Percentiles rank a stretch among this genome's conserved stretches.
phyloP scores from a whole-genome alignment of 2,797 vertebrate species.

The Falco biarmicus region DNA sequence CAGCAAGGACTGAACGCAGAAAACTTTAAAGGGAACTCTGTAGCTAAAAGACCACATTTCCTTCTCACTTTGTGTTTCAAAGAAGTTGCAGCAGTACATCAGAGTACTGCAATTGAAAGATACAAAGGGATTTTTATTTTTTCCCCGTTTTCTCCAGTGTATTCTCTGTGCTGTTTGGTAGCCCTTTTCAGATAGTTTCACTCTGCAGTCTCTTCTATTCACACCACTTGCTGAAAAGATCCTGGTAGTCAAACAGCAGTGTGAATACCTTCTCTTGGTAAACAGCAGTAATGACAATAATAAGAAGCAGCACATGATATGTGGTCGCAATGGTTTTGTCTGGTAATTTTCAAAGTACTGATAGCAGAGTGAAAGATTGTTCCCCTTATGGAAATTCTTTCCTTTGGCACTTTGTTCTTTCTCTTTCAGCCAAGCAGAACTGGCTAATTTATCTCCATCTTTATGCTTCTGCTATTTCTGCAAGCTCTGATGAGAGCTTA shows the following conservation, averaged over 20 bases:
- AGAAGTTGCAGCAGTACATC: neutral
- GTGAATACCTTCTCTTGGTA: neutral
- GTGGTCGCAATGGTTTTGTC: neutral
- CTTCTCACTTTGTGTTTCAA: neutral
- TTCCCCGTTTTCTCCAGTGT: neutral
- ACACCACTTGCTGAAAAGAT: neutral
- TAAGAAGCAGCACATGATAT: neutral
- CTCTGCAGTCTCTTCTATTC: neutral
- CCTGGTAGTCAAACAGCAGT: neutral
- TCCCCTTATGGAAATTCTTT: neutral
- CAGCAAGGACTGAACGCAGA: neutral
- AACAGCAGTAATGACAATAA: neutral
- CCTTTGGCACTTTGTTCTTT: neutral
- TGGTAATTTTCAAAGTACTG: constrained; percentile 9
- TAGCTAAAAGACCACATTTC: neutral
- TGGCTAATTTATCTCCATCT: neutral
- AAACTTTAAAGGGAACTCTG: neutral
- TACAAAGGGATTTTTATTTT: neutral
- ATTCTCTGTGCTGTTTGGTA: neutral
- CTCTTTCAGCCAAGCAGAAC: neutral
- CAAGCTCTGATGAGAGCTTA: neutral
- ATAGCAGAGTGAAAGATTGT: neutral
- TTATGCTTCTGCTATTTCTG: neutral
- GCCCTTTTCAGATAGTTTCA: neutral
- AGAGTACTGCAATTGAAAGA: neutral